Conservation (phyloP, 2,113 vertebrate species). For the Proterorhinus semilunaris region DNA sequence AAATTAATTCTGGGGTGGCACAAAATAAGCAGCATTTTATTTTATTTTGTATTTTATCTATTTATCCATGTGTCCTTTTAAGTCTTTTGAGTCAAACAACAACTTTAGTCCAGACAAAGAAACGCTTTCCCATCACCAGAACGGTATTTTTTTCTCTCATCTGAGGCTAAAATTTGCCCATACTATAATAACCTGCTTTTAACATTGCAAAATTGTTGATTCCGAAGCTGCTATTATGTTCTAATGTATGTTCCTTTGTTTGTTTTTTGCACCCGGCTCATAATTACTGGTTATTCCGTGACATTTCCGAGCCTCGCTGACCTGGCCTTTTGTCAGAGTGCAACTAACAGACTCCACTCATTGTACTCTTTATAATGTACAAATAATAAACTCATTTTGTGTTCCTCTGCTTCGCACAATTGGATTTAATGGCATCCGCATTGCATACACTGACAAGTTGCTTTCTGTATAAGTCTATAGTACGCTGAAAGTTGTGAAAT, state of each 20-base stretch:
- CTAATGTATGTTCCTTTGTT: slow-evolving; percentile 11
- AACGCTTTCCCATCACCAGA: not conserved
- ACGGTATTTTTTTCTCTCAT: not conserved
- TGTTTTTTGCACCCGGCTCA: not conserved
- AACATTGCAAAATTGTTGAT: slow-evolving; percentile 5
- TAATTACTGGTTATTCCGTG: slow-evolving; percentile 8
- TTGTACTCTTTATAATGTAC: not conserved
- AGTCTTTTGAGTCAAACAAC: too few relatives aligned
- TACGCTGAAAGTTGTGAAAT: not conserved
- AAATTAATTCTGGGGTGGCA: not conserved
- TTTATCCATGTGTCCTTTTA: too few relatives aligned
- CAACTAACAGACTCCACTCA: not conserved
- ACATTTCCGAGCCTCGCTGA: slow-evolving; percentile 1
- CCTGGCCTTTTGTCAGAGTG: slow-evolving; percentile 5
- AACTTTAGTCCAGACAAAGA: not conserved
- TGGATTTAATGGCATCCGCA: not conserved
- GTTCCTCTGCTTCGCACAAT: not conserved
- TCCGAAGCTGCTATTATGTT: slow-evolving; percentile 15
- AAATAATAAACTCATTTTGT: slow-evolving; percentile 9
- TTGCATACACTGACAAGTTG: not conserved
- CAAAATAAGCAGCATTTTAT: too few relatives aligned
- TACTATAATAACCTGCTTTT: not conserved
- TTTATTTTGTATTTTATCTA: too few relatives aligned
- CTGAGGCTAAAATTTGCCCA: not conserved
- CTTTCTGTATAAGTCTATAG: not conserved